Base-by-base conservation (phyloP, 2,113 vertebrate genomes). In the Amblyopsis rosae region DNA sequence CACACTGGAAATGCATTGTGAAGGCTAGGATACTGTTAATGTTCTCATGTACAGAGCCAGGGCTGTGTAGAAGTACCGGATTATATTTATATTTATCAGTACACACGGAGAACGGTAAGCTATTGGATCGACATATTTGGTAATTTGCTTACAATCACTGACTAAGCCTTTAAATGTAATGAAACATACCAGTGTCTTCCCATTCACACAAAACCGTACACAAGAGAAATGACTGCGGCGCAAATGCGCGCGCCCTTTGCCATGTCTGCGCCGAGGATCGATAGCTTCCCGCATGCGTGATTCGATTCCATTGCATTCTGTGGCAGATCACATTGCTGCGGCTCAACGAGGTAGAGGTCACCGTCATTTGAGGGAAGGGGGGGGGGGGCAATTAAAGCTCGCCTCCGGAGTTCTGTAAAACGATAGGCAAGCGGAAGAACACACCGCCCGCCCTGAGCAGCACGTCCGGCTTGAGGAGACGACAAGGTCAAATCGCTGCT, bases 261-360 rank as follows among this genome's bases (percentile, higher is more conserved):
- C 67, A 46, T 32, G 57, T 41, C 63, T 71, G 41, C 63, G 50
- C 73, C 64, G 58, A 59, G 54, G 46, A 81, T 75, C 67, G 58
- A 73, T 75, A 64, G 73, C 73, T 65, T 81, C 62, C 71, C 47
- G 16, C 16, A 56, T 26, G 64, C 19, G 59, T 79, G 17, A 41
- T 12, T 26, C 2, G 26, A 26, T 26, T 26, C 26, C 26, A 73
- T 54, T 61, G 49, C 59, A 13, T 62, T 6, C 1, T 16, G 26
- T 26, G 60, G 41, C 17, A 67, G 70, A 72, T 76, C 72, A 32
- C 12, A 69, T 85, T 75, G 83, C 73, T 75, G 79, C 58, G 59
- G 62, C 70, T 85, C 82, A 80, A 6, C 48, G 62, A 26, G 56
- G 55, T 17, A 35, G 58, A 54, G 13, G 51, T 53, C 49, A 57